Evolutionary conservation across 2,797 vertebrate genomes (phyloP), one percentile per base, ranked within the genome.

Genomic region (Potorous gilbertii): DNA sequence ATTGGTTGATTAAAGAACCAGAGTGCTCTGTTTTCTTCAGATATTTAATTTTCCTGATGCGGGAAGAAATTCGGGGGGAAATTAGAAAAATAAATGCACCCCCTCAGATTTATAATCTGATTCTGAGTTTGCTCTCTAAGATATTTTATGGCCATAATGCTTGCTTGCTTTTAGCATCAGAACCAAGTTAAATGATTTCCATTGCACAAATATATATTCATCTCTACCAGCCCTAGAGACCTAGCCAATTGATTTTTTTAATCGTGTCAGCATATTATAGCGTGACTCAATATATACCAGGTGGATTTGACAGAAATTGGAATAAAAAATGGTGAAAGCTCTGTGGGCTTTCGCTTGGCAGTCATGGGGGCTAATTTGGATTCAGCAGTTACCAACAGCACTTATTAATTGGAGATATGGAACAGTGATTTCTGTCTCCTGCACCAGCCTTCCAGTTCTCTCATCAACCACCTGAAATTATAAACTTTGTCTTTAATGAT

Each of bases 331-430:
- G n/a, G 52, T 74, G 18, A 0, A 96, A 97, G 24, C 54, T 93
- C 94, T 93, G 18, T 56, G 95, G 90, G 54, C 50, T 97, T 98
- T 4, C 90, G 56, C 31, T 96, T 95, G 96, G 95, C 91, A 96
- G 57, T 34, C 52, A 9, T 14, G 91, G 54, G 93, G 55, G 50
- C 81, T 96, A 89, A 90, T 27, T 97, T 90, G 62, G 91, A 92
- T 96, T 97, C 52, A 92, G 92, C 62, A 96, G 93, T 50, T 93
- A 94, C 90, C 94, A 90, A 95, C 95, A 96, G 94, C 90, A 24
- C 56, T 96, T 40, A 95, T 95, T 98, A 96, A 96, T 57, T 93
- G 87, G 90, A 16, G 21, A 89, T 54, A 10, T 66, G 91, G 56
- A 94, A 62, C 29, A 90, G 62, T 90, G 93, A 74, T 93, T 96